Base-by-base conservation (phyloP, 2,888 invertebrate species). In the Drosophila rubida region DNA sequence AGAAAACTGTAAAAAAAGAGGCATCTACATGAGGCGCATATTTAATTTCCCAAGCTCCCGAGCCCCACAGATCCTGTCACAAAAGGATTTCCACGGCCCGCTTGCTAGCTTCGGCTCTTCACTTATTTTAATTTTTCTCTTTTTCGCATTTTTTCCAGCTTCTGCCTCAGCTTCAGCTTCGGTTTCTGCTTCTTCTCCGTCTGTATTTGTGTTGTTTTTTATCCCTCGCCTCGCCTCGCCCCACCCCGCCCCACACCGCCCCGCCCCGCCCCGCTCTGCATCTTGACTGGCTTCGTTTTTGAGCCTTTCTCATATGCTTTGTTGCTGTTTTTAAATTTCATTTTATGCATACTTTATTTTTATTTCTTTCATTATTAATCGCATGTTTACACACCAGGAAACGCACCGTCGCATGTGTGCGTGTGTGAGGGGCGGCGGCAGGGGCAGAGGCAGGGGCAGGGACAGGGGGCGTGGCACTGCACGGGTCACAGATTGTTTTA, bases 301-400 rank as follows among this genome's bases (percentile, higher is more conserved):
- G 71, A 70, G 72, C 76, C 64, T 63, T 75, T 75, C 53, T 60
- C 65, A 53, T 53, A 55, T 39, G 48, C 50, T 60, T 70, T 68
- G 60, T 58, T 71, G 60, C 55, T 75, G 61, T 70, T 67, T 70
- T 64, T 77, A 69, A 84, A 84, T 78, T 80, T 62, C 45, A 87
- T 86, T 86, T 83, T 75, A 64, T 75, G 69, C 70, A 84, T 81
- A 84, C 79, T 75, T 82, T 84, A 75, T 87, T 85, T 79, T 69
- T 83, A 74, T 82, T 82, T 77, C 69, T 69, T 87, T 85, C 74
- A 85, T 87, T 82, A 85, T 82, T 85, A 80, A 87, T 85, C 86
- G 80, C 80, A 69, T 80, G 85, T 85, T 85, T 80, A 72, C 75
- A 81, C 78, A 83, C 68, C 84, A 80, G 68, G 68, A 78, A 78